These are phyloP conservation scores for Calameuta filiformis DNA, from an alignment of 2,888 invertebrate genomes.

Conservation along the genomic window DNA sequence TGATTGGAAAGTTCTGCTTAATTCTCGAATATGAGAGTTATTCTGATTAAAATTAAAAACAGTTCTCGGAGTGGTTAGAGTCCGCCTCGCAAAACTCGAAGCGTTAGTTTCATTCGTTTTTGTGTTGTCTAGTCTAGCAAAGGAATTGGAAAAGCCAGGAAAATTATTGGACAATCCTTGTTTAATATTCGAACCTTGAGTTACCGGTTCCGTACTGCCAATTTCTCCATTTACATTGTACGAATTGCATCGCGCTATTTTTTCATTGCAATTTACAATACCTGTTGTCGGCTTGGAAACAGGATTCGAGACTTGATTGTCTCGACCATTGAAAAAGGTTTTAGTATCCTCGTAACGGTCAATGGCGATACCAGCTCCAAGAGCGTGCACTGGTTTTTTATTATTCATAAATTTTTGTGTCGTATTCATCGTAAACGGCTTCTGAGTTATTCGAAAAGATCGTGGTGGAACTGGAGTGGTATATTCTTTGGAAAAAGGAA, in stretches of 20 bases:
- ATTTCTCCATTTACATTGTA: not conserved
- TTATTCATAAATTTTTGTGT: not conserved
- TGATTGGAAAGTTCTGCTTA: not conserved
- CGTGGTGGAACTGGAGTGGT: not conserved
- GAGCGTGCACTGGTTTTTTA: not conserved
- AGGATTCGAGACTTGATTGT: not conserved
- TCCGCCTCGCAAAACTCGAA: not conserved
- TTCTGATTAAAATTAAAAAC: not conserved
- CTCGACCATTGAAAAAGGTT: not conserved
- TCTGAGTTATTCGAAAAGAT: not conserved
- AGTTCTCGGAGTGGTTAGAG: not conserved
- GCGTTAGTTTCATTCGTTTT: not conserved
- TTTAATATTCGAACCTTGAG: not conserved
- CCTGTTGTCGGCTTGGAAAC: not conserved
- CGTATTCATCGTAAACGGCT: not conserved
- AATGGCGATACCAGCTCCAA: not conserved
- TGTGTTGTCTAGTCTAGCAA: not conserved
- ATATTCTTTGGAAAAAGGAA: not conserved
- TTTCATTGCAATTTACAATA: not conserved
- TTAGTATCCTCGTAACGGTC: not conserved
- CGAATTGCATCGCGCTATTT: not conserved
- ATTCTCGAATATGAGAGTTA: not conserved
- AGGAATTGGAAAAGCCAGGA: not conserved
- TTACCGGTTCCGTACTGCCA: not conserved
- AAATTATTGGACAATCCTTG: not conserved